Evolutionary conservation across 1,140 invertebrate species (phyloP), one percentile per base, ranked within the genome.

Genomic region (Lasioglossum baleicum): DNA sequence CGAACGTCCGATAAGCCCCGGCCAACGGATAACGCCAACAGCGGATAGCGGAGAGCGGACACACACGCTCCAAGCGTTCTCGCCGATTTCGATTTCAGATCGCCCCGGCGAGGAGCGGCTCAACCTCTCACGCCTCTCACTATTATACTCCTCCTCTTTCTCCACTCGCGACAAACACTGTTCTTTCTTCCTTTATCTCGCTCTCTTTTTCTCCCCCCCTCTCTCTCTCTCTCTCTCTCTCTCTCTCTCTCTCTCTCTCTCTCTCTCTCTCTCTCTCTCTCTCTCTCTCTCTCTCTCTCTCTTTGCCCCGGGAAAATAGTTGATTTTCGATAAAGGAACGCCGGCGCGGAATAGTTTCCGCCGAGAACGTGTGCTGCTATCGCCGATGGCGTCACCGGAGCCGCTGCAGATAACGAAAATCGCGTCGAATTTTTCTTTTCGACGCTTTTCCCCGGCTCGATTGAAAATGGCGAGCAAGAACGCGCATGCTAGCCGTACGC

Each of bases 41-140:
- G 44, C 44, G 44, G 35, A 35, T 35, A 35, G 35, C 35, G 3
- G 35, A 35, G 44, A 10, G 44, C 44, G 44, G 44, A 48, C 44
- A 48, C 44, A 44, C 64, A 40, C 15, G 15, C 7, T 5, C 20
- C 35, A 17, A 13, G 20, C 15, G 0, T 17, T 60, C n/a, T 11
- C 13, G 66, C 11, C 35, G 75, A 77, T 77, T 77, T 70, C 60
- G n/a, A 77, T 77, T 60, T 51, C 42, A 0, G 0, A 26, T 63
- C 40, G 66, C 13, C 51, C 13, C 13, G 51, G 13, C 44, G 11
- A 0, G 35, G 35, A 3, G 35, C 35, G 35, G 5, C 35, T 35
- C 35, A 35, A 35, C 35, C 35, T 35, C 35, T 35, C 35, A 35
- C 35, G 35, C 35, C 35, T 35, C 35, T 2, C 35, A 35, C 35